A percentile compares a stretch with the other conserved stretches of the same genome.
These are phyloP conservation scores for Epizoanthus scotinus DNA, from an alignment of 92 coral and sea anemone species.

Conservation along the genomic window DNA sequence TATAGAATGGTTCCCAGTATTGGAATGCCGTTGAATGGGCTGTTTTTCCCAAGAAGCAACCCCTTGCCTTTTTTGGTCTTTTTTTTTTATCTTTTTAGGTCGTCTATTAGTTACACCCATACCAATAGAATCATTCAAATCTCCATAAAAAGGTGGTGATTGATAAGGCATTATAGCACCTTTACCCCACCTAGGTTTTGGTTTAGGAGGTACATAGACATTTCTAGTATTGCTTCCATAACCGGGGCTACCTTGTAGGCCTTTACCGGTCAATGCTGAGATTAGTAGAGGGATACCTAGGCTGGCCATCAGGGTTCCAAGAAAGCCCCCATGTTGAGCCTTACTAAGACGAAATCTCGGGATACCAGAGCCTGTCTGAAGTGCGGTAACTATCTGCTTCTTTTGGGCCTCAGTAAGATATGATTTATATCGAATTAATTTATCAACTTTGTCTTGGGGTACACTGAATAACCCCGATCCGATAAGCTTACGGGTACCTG, in stretches of 20 bases:
- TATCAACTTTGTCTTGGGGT: neutral
- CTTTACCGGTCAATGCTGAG: too few relatives aligned
- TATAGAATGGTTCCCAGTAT: too few relatives aligned
- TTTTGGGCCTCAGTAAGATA: slow-evolving; percentile 10
- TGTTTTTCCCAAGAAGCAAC: too few relatives aligned
- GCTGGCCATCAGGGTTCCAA: neutral
- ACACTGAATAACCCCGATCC: too few relatives aligned
- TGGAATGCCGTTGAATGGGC: too few relatives aligned
- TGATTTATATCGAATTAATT: neutral
- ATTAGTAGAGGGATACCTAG: neutral
- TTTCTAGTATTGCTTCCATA: neutral
- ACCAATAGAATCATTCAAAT: neutral
- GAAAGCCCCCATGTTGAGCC: neutral
- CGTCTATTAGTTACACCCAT: neutral
- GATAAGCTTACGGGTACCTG: neutral
- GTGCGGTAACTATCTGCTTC: too few relatives aligned
- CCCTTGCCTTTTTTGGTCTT: neutral
- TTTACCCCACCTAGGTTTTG: neutral
- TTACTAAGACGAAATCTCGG: neutral
- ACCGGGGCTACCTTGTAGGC: slow-evolving; percentile 6
- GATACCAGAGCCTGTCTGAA: too few relatives aligned
- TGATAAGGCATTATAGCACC: too few relatives aligned
- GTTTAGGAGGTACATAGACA: neutral
- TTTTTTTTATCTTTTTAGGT: too few relatives aligned
- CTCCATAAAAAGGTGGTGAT: neutral